Evolutionary conservation across 2,888 invertebrate species (phyloP), one percentile per base, ranked within the genome.

Genomic region (Drosophila melanosoma): DNA sequence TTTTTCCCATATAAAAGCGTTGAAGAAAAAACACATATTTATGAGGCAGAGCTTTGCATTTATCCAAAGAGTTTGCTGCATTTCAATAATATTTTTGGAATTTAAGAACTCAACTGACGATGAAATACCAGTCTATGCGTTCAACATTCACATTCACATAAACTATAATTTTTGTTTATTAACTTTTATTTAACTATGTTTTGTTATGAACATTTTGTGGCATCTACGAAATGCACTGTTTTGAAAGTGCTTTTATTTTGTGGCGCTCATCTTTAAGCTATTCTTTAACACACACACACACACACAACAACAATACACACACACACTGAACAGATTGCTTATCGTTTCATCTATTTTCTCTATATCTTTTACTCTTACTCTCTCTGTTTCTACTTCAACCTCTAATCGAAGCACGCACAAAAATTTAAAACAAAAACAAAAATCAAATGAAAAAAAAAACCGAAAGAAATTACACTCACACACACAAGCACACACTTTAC

Each of bases 341-440:
- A 70, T 77, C 48, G 56, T 81, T 79, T 81, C 73, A 69, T 56
- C 73, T 70, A 76, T 68, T 74, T 70, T 79, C 48, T 75, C 63
- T 68, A 40, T 68, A 60, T 68, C 56, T 54, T 48, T 72, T 35
- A 62, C 52, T 68, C 64, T 60, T 48, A 69, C 36, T 58, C 48
- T 67, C 32, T 66, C 42, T 57, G 23, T 62, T 26, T 61, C 49
- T 68, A 54, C 71, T 67, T 49, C 49, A 29, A 63, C 65, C 64
- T 42, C 66, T 75, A 78, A 76, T 78, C 76, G 65, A 79, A 70
- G 82, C 85, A 85, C 84, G 87, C 82, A 87, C 85, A 32, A 61
- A 60, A 66, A 52, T 48, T 38, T n/a, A 58, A 66, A 49, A 53
- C 40, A 78, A 65, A 56, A 51, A 60, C 20, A 20, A 20, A 15